Evolutionary conservation across 2,797 vertebrate genomes (phyloP).

Genomic region (Halcyon leucocephala): DNA sequence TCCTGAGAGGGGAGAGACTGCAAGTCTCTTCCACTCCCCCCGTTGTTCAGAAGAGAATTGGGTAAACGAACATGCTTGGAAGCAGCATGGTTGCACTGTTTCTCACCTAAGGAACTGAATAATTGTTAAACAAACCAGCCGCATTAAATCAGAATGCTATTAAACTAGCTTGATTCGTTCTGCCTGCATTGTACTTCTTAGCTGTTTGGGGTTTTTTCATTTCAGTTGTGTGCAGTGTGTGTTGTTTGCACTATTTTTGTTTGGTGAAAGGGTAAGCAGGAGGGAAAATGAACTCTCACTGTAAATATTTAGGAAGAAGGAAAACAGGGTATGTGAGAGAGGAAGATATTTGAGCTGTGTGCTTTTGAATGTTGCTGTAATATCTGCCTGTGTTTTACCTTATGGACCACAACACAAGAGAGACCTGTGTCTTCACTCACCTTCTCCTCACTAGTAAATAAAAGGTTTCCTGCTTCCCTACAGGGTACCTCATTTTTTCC

Average conservation of each 20-base stretch:
- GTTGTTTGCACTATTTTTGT: not conserved
- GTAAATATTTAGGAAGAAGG: not conserved
- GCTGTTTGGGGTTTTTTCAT: not conserved
- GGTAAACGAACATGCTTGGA: not conserved
- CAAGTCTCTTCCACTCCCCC: not conserved
- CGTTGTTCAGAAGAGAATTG: not conserved
- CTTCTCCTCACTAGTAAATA: not conserved
- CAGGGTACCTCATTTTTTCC: conserved; percentile 29
- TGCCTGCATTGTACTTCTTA: not conserved
- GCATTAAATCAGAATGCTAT: conserved; percentile 24
- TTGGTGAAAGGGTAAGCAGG: not conserved
- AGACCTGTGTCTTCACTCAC: not conserved
- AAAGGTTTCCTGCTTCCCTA: conserved; percentile 12
- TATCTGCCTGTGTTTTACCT: not conserved
- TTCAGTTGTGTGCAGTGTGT: not conserved
- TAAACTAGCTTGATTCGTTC: not conserved
- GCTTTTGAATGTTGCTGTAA: not conserved
- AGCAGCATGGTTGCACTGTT: not conserved
- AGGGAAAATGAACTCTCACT: not conserved
- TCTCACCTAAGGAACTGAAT: not conserved
- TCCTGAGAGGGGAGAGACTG: not conserved
- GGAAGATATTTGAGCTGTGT: not conserved
- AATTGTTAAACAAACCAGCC: not conserved
- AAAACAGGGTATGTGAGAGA: not conserved
- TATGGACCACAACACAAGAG: not conserved